phyloP scores from a whole-genome alignment of 2,797 vertebrate species.

The Hylomyscus alleni region DNA sequence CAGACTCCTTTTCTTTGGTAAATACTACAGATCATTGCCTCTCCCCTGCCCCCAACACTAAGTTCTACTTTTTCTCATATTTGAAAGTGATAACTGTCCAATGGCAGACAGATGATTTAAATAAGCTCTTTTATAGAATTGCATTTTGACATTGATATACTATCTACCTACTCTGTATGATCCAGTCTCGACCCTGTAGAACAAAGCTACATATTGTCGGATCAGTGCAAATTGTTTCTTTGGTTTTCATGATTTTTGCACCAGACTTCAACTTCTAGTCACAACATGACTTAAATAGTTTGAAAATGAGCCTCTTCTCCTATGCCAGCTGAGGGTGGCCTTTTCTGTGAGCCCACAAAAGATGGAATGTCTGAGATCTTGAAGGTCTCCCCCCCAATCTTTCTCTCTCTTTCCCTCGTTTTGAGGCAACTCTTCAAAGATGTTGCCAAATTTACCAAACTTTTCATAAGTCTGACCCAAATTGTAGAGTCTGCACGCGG shows the following conservation, averaged over 20 bases:
- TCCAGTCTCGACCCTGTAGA: not conserved
- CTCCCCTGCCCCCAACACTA: not conserved
- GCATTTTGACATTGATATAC: constrained; percentile 5
- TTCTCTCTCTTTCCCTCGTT: not conserved
- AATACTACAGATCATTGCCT: not conserved
- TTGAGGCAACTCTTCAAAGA: constrained; percentile 78
- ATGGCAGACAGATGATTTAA: not conserved
- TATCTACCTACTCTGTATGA: not conserved
- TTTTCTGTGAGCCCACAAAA: constrained; percentile 81
- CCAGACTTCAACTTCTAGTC: constrained; percentile 79
- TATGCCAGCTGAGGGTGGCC: constrained; percentile 79
- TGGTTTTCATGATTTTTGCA: constrained; percentile 70
- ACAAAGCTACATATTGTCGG: constrained; percentile 26
- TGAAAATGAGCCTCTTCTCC: constrained; percentile 69
- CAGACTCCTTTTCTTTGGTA: constrained; percentile 1
- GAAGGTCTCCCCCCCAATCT: not conserved
- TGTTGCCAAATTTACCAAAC: constrained; percentile 82
- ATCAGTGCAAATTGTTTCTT: constrained; percentile 35
- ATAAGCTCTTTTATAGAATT: constrained; percentile 7
- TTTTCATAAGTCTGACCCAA: constrained; percentile 80
- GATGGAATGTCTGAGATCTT: constrained; percentile 83
- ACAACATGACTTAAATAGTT: constrained; percentile 81
- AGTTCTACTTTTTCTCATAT: not conserved
- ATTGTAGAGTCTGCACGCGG: constrained; percentile 67
- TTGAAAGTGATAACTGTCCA: constrained; percentile 58